A percentile compares a stretch with the other conserved stretches of the same genome.
phyloP scores from a whole-genome alignment of 1,140 invertebrate species.

The Zelostemma sp. region DNA sequence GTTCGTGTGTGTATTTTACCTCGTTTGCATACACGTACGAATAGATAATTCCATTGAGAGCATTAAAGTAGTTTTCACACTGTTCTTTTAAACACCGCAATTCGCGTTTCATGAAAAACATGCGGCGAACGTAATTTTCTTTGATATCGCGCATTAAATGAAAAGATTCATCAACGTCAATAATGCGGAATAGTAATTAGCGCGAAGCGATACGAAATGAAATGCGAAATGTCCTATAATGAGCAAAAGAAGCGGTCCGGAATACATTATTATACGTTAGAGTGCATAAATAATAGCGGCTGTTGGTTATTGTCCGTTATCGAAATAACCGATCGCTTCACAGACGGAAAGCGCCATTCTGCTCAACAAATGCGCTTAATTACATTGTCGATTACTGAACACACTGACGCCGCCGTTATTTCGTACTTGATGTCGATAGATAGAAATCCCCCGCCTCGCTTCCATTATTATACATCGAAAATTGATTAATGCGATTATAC shows the following conservation, averaged over 20 bases:
- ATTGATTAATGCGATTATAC: slow-evolving; percentile 23
- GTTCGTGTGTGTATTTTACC: too few species aligned
- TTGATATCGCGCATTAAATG: slow-evolving; percentile 22
- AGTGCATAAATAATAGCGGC: slow-evolving; percentile 16
- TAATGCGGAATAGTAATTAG: slow-evolving; percentile 20
- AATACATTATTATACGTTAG: slow-evolving; percentile 28
- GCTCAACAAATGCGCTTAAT: slow-evolving; percentile 43
- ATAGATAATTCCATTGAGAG: not conserved
- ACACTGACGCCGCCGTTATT: slow-evolving; percentile 28
- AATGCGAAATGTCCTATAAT: slow-evolving; percentile 38
- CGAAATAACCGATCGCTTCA: not conserved
- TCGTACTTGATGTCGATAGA: slow-evolving; percentile 17
- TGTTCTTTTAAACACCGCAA: not conserved
- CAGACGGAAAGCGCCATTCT: slow-evolving; percentile 25
- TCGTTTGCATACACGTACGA: not conserved
- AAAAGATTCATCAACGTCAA: not conserved
- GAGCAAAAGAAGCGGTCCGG: slow-evolving; percentile 35
- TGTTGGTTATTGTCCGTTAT: slow-evolving; percentile 14
- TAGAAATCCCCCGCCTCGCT: slow-evolving; percentile 7
- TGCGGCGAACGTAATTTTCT: slow-evolving; percentile 20
- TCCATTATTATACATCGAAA: slow-evolving; percentile 17
- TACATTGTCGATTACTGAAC: slow-evolving; percentile 42
- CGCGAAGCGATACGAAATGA: slow-evolving; percentile 24
- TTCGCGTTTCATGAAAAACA: not conserved
- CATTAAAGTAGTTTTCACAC: not conserved